Evolutionary conservation across 2,113 vertebrate species (phyloP).

Genomic region (Pogona vitticeps): DNA sequence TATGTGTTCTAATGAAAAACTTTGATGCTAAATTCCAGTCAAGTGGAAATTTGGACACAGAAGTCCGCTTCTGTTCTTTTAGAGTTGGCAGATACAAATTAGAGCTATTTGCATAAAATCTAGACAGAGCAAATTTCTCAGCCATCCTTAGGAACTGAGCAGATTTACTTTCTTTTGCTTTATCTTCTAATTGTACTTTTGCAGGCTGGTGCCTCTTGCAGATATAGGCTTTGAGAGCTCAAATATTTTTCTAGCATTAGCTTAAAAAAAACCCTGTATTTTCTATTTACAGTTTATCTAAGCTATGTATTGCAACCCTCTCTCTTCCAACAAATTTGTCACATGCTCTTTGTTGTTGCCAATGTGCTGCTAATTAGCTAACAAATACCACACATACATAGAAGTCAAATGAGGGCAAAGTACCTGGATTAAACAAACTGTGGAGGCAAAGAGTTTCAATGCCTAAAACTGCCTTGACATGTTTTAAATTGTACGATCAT

Average conservation of each 20-base stretch:
- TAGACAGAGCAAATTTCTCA: no score
- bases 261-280: not conserved
- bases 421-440: constrained; percentile 47
- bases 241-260: constrained; percentile 19
- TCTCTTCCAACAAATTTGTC: constrained; percentile 23
- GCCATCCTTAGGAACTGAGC: not conserved
- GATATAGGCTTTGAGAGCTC: not conserved
- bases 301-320: constrained; percentile 1
- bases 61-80: no score
- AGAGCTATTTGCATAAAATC: no score
- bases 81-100: no score
- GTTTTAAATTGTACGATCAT: constrained; percentile 23
- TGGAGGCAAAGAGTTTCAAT: constrained; percentile 39
- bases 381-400: constrained; percentile 50
- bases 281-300: constrained; percentile 21
- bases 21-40: no score
- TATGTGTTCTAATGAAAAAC: no score
- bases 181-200: not conserved
- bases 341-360: constrained; percentile 21
- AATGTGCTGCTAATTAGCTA: constrained; percentile 57
- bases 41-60: no score
- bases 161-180: not conserved
- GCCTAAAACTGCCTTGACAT: constrained; percentile 35
- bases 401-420: constrained; percentile 50
- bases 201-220: not conserved